Base-by-base conservation (phyloP, 1,140 invertebrate species). In the Ceratina japonica region DNA sequence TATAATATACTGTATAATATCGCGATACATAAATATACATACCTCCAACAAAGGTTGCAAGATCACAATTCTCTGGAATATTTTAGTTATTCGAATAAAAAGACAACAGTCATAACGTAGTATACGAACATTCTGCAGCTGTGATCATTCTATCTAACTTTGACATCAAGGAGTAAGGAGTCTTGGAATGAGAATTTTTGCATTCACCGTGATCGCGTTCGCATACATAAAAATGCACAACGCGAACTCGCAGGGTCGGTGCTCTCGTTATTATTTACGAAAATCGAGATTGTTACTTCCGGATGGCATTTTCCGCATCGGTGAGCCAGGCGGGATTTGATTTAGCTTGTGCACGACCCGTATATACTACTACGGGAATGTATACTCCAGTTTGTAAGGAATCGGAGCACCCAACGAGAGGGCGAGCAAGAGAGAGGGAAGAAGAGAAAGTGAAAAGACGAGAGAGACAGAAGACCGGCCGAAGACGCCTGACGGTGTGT, bases 361-460 rank as follows among this genome's bases (percentile, higher is more conserved):
- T 64, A 73, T 4, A 3, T 18, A 56, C 16, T 16, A 56, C 54
- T 56, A 56, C 54, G 18, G 0, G 15, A 71, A 13, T 10, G 65
- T 66, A 61, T 52, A 82, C 58, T 83, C 52, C 37, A 82, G 59
- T 70, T 83, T 69, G 18, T 58, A 83, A 77, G 58, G 77, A 83
- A 72, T 83, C 81, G 77, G 71, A 86, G 65, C 78, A 44, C 66
- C 27, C 37, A 44, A 44, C 37, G 37, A 44, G 37, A 7, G 37
- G 37, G 37, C 5, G 37, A 7, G 37, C 5, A 10, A 44, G 37
- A 10, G 37, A 44, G 37, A 44, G 37, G 37, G 37, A 10, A 44
- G 37, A 44, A 3, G 37, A 44, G 37, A 44, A 44, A 44, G 37
- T 44, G 2, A 44, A 8, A 31, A 31, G 37, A 10, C 37, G 37